Conservation (phyloP, 2,888 invertebrate species). For the Limnephilus marmoratus region DNA sequence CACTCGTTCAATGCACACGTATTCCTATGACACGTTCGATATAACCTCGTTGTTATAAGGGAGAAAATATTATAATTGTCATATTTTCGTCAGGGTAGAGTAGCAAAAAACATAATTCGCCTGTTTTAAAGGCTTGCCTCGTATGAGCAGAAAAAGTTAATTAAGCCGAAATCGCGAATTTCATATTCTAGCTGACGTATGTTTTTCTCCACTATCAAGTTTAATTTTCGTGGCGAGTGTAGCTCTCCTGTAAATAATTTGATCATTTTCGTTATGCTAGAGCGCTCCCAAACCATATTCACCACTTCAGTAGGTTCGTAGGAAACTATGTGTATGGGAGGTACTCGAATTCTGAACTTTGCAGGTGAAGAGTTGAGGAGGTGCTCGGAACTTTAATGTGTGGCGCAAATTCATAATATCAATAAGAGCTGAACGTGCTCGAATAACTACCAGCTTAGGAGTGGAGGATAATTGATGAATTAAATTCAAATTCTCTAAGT, state of each 20-base stretch:
- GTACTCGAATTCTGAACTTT: neutral
- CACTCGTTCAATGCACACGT: no score
- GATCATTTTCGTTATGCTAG: conserved; percentile 3
- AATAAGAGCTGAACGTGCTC: neutral
- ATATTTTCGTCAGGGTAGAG: neutral
- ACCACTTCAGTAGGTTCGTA: conserved; percentile 4
- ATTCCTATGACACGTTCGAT: no score
- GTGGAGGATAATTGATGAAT: neutral
- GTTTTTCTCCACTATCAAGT: neutral
- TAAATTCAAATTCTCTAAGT: neutral
- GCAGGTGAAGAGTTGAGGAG: neutral
- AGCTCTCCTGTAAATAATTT: conserved; percentile 12
- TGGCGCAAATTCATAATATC: neutral
- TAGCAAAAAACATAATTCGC: neutral
- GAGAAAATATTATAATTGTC: neutral
- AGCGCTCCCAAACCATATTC: neutral
- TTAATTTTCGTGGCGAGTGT: neutral
- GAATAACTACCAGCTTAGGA: neutral
- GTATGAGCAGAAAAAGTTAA: neutral
- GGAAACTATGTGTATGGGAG: neutral
- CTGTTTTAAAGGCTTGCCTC: neutral
- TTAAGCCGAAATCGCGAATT: neutral
- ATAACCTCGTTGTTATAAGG: no score
- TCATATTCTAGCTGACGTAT: neutral
- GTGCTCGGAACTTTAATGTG: neutral